These are phyloP conservation scores for Catalaphyllia jardinei DNA, from an alignment of 64 coral and sea anemone species.

Conservation along the genomic window DNA sequence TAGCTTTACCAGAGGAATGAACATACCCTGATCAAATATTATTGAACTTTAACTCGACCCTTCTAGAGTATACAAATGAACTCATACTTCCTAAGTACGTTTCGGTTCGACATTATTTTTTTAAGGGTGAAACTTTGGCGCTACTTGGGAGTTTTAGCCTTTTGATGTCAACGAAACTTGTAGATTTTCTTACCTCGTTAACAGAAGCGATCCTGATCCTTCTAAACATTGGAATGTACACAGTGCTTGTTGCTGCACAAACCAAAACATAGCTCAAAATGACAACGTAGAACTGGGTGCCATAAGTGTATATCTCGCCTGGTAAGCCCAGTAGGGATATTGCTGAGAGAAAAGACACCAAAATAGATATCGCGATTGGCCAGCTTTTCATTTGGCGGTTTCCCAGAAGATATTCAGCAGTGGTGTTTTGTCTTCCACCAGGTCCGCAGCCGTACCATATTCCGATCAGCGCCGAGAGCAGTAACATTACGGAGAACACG, in stretches of 20 bases:
- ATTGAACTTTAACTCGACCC: too few species aligned
- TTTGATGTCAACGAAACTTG: too few species aligned
- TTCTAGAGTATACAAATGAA: too few species aligned
- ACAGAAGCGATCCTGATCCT: constrained; percentile 53
- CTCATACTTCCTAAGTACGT: too few species aligned
- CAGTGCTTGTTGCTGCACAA: constrained; percentile 13
- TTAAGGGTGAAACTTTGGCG: too few species aligned
- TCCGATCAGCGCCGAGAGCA: constrained; percentile 70
- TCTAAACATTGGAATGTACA: constrained; percentile 78
- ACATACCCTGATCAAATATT: too few species aligned
- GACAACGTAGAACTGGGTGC: constrained; percentile 57
- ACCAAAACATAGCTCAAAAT: constrained; percentile 51
- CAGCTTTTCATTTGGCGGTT: constrained; percentile 52
- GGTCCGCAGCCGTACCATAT: constrained; percentile 67
- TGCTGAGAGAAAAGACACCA: constrained; percentile 76
- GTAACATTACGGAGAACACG: constrained; percentile 59
- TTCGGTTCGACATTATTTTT: too few species aligned
- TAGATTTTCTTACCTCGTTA: constrained; percentile 55
- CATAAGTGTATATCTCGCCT: constrained; percentile 71
- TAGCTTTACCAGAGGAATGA: too few species aligned
- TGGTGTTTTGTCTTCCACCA: constrained; percentile 65
- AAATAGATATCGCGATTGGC: constrained; percentile 63
- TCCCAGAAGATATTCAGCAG: constrained; percentile 71
- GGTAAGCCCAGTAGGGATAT: constrained; percentile 70
- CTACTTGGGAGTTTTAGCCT: too few species aligned